Conservation (phyloP, 2,797 vertebrate species). For the Hydrocynus forskahlii region DNA sequence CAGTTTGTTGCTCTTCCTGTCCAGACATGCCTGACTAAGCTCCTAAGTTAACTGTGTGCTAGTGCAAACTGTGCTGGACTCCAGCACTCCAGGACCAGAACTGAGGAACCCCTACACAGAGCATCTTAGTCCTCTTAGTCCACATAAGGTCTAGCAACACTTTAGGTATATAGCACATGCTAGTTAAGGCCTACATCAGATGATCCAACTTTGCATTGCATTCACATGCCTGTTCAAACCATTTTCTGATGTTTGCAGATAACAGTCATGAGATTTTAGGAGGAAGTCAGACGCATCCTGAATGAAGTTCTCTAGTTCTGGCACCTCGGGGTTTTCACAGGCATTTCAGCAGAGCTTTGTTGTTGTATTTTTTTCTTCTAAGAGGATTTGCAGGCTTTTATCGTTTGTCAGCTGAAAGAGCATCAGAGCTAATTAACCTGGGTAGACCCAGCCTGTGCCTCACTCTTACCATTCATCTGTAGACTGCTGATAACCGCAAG, state of each 20-base stretch:
- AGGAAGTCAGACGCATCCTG: not conserved
- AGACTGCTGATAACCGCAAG: constrained; percentile 7
- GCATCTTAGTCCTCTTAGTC: not conserved
- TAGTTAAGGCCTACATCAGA: not conserved
- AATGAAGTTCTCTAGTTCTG: not conserved
- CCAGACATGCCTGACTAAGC: not conserved
- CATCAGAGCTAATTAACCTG: constrained; percentile 77
- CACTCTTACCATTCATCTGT: constrained; percentile 32
- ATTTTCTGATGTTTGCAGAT: not conserved
- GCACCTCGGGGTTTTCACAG: not conserved
- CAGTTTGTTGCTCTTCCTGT: not conserved
- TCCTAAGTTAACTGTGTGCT: not conserved
- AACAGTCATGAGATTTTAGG: constrained; percentile 3
- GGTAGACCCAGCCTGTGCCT: constrained; percentile 29
- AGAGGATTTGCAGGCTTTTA: constrained; percentile 74
- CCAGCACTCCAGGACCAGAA: not conserved
- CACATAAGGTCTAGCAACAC: not conserved
- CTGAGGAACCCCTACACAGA: not conserved
- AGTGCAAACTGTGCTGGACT: too few relatives aligned
- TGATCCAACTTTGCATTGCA: not conserved
- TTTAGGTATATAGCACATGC: not conserved
- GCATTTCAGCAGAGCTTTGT: constrained; percentile 14
- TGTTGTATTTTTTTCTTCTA: constrained; percentile 56
- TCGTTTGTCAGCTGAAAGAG: constrained; percentile 70
- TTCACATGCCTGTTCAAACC: not conserved